Percentiles rank a stretch among this genome's conserved stretches.
Evolutionary conservation across 2,888 invertebrate species (phyloP).

Genomic region (Synergus japonicus): DNA sequence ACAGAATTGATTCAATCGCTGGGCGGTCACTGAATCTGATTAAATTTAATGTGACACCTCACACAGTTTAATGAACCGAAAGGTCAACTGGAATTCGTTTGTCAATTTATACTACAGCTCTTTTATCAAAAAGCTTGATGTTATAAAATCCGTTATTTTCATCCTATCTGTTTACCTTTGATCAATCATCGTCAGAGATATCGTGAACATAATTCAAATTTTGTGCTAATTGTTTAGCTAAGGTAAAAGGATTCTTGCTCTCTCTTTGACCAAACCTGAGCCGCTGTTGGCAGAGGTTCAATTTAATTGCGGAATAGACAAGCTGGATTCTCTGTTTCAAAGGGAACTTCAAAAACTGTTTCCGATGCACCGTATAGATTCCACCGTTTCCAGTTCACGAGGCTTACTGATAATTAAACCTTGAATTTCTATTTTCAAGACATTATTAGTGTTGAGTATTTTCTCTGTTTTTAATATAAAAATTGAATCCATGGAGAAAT

Average conservation of each 20-base stretch:
- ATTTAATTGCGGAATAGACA: slow-evolving; percentile 36
- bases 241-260: slow-evolving; percentile 41
- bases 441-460: neutral
- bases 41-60: slow-evolving; percentile 53
- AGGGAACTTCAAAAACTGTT: slow-evolving; percentile 34
- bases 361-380: slow-evolving; percentile 1
- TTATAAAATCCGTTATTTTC: slow-evolving; percentile 28
- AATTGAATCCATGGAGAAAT: neutral
- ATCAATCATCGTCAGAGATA: slow-evolving; percentile 37
- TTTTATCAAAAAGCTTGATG: neutral
- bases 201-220: slow-evolving; percentile 30
- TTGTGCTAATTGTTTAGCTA: slow-evolving; percentile 35
- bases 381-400: neutral
- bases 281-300: slow-evolving; percentile 18
- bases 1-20: neutral
- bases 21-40: slow-evolving; percentile 52
- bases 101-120: slow-evolving; percentile 10
- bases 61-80: slow-evolving; percentile 59
- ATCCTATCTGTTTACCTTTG: slow-evolving; percentile 26
- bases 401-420: neutral
- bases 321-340: slow-evolving; percentile 35
- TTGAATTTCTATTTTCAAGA: neutral
- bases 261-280: slow-evolving; percentile 26
- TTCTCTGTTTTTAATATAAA: neutral
- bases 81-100: slow-evolving; percentile 51